A percentile compares a stretch with the other conserved stretches of the same genome.
These are phyloP conservation scores for Ptilonorhynchus violaceus DNA, from an alignment of 2,113 vertebrate species.

Conservation along the genomic window DNA sequence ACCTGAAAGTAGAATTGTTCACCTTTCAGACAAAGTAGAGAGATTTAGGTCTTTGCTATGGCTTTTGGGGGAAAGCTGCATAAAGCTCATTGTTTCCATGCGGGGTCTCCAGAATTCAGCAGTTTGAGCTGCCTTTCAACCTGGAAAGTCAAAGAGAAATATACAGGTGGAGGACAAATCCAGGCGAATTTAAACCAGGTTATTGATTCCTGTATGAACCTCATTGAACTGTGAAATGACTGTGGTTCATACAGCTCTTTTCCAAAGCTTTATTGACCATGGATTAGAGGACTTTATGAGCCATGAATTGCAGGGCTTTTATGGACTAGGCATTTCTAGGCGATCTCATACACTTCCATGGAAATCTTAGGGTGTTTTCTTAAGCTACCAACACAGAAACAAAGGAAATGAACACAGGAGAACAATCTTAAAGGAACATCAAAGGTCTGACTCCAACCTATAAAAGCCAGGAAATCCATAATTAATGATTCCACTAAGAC, in stretches of 20 bases:
- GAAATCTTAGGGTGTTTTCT: conserved; percentile 57
- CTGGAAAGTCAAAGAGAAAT: conserved; percentile 24
- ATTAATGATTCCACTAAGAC: conserved; percentile 61
- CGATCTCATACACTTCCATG: conserved; percentile 27
- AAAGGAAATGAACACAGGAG: conserved; percentile 62
- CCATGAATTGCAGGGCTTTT: conserved; percentile 55
- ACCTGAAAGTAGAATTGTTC: not conserved
- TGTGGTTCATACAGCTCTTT: conserved; percentile 33
- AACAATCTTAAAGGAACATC: conserved; percentile 61
- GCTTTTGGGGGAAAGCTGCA: not conserved
- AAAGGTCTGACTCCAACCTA: conserved; percentile 46
- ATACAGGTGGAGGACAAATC: conserved; percentile 32
- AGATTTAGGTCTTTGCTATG: not conserved
- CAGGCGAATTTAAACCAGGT: conserved; percentile 26
- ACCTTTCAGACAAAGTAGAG: not conserved
- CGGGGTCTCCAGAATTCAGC: not conserved
- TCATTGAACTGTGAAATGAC: conserved; percentile 54
- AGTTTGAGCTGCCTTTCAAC: conserved; percentile 1
- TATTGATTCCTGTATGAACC: conserved; percentile 43
- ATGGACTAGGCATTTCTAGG: conserved; percentile 6
- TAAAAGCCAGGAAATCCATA: conserved; percentile 63
- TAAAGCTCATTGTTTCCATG: not conserved
- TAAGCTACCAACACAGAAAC: conserved; percentile 66
- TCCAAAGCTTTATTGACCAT: conserved; percentile 57
- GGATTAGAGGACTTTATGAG: conserved; percentile 59